Evolutionary conservation across 2,888 invertebrate species (phyloP), one percentile per base, ranked within the genome.

Genomic region (Caenorhabditis sp.): DNA sequence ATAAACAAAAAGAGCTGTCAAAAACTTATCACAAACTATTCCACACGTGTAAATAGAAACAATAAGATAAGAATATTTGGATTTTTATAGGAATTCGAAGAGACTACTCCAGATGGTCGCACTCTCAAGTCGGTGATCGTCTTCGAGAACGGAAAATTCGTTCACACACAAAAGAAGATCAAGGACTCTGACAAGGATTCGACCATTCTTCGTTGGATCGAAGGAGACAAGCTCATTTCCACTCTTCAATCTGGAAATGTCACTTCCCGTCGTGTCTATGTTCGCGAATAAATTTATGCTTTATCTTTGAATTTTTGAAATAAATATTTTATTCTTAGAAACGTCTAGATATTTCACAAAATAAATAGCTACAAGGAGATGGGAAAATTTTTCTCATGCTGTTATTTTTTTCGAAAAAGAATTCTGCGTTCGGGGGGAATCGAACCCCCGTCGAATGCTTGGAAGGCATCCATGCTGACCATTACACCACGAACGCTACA

Each of bases 71-170:
- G 31, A 31, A 7, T 31, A 31, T 31, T 4, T 31, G 31, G 12
- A 23, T 23, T 23, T 20, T n/a, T 59, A 26, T 54, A 78, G 76
- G 81, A 81, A 62, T 78, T 83, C 74, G 78, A 83, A 17, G 83
- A 83, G 76, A 77, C 75, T 53, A 83, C 83, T 36, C 78, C 77
- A 63, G 83, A 83, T 58, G 83, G 83, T 54, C 72, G 83, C 38
- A 79, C 76, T 57, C 63, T 78, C 75, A 70, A 65, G 59, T 76
- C 82, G 25, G 49, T 69, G 43, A 56, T 81, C 70, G 60, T 54
- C 27, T 59, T 77, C 64, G 75, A 70, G 26, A 75, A 77, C 60
- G 81, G 77, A 53, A 82, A 83, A 68, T 65, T 83, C 65, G 58
- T 74, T 56, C 82, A 83, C 65, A 69, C 52, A 27, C 81, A 82